Evolutionary conservation across 1,140 invertebrate species (phyloP).

Genomic region (Drosophila pseudoobscura): DNA sequence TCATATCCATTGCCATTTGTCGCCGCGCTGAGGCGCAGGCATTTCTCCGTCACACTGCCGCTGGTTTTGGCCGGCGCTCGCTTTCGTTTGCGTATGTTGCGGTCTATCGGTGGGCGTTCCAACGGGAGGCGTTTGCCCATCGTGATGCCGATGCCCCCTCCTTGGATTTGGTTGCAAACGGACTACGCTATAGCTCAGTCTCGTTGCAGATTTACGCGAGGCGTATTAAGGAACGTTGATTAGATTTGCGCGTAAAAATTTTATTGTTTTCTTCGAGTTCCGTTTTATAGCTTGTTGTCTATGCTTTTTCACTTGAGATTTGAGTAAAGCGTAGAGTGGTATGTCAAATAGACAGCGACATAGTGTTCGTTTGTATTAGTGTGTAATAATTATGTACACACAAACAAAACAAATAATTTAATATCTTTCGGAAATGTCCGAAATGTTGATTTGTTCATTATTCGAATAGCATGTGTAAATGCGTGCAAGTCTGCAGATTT

Average conservation of each 20-base stretch:
- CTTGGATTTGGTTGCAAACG: not conserved
- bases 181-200: not conserved
- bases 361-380: conserved; percentile 32
- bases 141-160: conserved; percentile 3
- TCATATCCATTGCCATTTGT: conserved; percentile 34
- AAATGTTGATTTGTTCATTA: not conserved
- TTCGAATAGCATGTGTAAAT: too few relatives aligned
- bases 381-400: conserved; percentile 34
- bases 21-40: conserved; percentile 39
- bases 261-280: conserved; percentile 58
- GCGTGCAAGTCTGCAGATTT: not conserved
- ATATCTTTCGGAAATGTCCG: conserved; percentile 19
- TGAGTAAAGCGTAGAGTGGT: too few relatives aligned
- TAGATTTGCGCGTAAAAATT: conserved; percentile 12
- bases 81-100: conserved; percentile 71
- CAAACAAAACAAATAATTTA: conserved; percentile 61
- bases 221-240: conserved; percentile 41
- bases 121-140: conserved; percentile 68
- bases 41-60: conserved; percentile 38
- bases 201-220: conserved; percentile 24
- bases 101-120: conserved; percentile 58
- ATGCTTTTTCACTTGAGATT: conserved; percentile 36
- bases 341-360: conserved; percentile 22
- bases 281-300: conserved; percentile 35
- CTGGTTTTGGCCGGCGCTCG: conserved; percentile 44